Conservation (phyloP, 2,113 vertebrate species). For the Rhizomys pruinosus region DNA sequence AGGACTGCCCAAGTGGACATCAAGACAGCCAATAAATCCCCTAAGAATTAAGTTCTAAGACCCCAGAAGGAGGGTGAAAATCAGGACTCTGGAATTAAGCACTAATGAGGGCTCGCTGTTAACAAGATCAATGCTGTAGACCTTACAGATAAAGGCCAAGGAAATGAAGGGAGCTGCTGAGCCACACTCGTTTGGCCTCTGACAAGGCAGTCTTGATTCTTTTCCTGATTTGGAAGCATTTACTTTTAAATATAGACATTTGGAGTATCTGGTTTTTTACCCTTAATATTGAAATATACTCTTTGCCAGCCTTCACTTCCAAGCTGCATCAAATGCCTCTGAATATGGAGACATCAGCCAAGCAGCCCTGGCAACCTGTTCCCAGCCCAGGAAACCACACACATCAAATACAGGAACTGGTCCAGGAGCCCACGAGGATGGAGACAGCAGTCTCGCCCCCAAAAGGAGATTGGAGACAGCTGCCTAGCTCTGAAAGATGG, state of each 20-base stretch:
- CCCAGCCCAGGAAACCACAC: not conserved
- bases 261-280: not conserved
- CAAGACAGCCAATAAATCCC: not conserved
- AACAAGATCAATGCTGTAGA: not conserved
- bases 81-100: not conserved
- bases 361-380: not conserved
- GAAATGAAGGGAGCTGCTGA: not conserved
- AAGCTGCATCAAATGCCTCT: not conserved
- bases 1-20: not conserved
- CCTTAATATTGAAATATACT: not conserved
- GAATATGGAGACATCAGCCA: not conserved
- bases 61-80: not conserved
- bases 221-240: not conserved
- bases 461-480: not conserved
- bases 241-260: not conserved
- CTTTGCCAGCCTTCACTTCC: not conserved
- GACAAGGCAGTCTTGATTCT: not conserved
- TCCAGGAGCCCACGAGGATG: not conserved
- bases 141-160: not conserved
- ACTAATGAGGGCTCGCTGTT: not conserved
- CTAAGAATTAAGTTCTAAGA: not conserved
- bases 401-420: not conserved
- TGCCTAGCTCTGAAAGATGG: fast-evolving
- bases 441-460: not conserved
- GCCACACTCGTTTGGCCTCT: not conserved